phyloP scores from a whole-genome alignment of 2,797 vertebrate species.

The Cryptoprocta ferox region DNA sequence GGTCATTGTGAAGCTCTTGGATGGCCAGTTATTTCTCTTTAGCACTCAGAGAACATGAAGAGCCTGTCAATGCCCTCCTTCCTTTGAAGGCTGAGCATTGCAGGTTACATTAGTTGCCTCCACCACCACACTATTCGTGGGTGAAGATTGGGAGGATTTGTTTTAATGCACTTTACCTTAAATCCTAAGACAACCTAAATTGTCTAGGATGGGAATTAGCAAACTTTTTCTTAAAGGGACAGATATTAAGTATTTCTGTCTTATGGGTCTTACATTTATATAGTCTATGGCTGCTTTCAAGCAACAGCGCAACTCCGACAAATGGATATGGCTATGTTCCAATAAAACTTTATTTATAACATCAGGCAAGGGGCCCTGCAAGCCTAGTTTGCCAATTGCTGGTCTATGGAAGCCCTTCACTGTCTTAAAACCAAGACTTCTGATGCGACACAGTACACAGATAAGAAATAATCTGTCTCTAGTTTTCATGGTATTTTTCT shows the following conservation, averaged over 20 bases:
- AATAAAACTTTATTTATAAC: not conserved
- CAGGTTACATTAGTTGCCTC: not conserved
- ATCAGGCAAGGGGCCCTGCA: not conserved
- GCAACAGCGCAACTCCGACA: not conserved
- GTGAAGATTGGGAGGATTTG: not conserved
- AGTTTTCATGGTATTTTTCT: not conserved
- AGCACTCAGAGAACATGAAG: not conserved
- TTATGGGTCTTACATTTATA: not conserved
- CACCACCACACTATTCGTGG: not conserved
- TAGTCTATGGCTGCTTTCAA: not conserved
- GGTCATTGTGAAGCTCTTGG: not conserved
- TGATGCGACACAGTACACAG: not conserved
- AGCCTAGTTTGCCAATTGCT: not conserved
- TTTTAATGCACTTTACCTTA: not conserved
- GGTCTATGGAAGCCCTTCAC: not conserved
- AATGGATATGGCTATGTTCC: not conserved
- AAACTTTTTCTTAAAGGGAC: slow-evolving; percentile 7
- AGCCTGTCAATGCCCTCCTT: not conserved
- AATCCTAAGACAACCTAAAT: not conserved
- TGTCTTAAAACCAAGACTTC: not conserved
- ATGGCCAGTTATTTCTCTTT: not conserved
- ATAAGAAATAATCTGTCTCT: not conserved
- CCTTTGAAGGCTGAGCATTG: not conserved
- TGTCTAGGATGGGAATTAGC: not conserved
- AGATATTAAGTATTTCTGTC: not conserved